Percentiles rank a stretch among this genome's conserved stretches.
Evolutionary conservation across 2,888 invertebrate genomes (phyloP).

Genomic region (Tyria jacobaeae): DNA sequence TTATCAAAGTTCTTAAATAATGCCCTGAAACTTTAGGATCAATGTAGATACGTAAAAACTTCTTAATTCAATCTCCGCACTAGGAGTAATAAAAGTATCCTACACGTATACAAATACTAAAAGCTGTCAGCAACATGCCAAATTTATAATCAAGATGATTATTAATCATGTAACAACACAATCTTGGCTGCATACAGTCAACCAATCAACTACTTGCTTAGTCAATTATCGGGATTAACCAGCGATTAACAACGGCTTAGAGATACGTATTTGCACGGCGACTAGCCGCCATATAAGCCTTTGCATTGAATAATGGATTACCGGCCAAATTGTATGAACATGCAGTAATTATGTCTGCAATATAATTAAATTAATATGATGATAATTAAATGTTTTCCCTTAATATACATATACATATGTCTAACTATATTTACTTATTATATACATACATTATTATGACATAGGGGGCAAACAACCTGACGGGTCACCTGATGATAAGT

Average conservation of each 20-base stretch:
- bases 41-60: neutral
- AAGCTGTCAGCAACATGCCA: neutral
- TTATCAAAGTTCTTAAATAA: too few relatives aligned
- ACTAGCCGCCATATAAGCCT: conserved; percentile 32
- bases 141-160: conserved; percentile 11
- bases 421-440: neutral
- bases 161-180: conserved; percentile 14
- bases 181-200: conserved; percentile 22
- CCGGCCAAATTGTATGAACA: conserved; percentile 39
- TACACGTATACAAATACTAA: neutral
- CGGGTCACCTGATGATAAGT: too few relatives aligned
- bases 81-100: neutral
- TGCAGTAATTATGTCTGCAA: conserved; percentile 21
- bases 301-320: conserved; percentile 47
- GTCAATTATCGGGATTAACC: conserved; percentile 50
- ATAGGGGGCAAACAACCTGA: too few relatives aligned
- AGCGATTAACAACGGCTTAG: conserved; percentile 41
- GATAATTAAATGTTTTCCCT: neutral
- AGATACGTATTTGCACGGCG: conserved; percentile 36
- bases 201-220: conserved; percentile 35
- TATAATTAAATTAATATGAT: conserved; percentile 21
- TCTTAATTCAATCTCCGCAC: too few relatives aligned
- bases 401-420: too few relatives aligned
- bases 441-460: too few relatives aligned
- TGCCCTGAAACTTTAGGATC: too few relatives aligned